Evolutionary conservation across 2,113 vertebrate genomes (phyloP).

Genomic region (Seriola quinqueradiata): DNA sequence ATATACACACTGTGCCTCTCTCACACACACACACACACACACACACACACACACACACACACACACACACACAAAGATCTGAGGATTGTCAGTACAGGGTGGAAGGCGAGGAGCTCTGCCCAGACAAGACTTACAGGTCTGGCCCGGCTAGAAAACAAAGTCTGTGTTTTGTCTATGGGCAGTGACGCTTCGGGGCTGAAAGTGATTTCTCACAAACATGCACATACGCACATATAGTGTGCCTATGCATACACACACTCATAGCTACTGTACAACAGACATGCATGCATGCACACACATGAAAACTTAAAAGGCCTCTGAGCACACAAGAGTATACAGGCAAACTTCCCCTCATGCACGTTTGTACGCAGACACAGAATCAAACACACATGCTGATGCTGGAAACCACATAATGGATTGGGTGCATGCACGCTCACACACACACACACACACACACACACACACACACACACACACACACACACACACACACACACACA

Average conservation of each 20-base stretch:
- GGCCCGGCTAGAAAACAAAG: conserved; percentile 85
- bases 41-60: conserved; percentile 56
- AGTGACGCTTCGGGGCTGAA: conserved; percentile 80
- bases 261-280: conserved; percentile 48
- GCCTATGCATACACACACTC: conserved; percentile 23
- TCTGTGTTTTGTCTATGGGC: conserved; percentile 93
- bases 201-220: conserved; percentile 65
- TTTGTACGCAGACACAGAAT: conserved; percentile 62
- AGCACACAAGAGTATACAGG: conserved; percentile 44
- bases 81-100: conserved; percentile 70
- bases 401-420: conserved; percentile 74
- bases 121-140: conserved; percentile 81
- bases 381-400: conserved; percentile 74
- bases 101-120: conserved; percentile 76
- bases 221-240: conserved; percentile 40
- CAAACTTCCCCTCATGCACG: conserved; percentile 45
- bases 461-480: conserved; percentile 37
- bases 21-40: conserved; percentile 54
- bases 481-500: conserved; percentile 41
- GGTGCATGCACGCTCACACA: conserved; percentile 34
- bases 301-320: conserved; percentile 63
- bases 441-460: conserved; percentile 43
- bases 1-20: conserved; percentile 58
- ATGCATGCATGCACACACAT: conserved; percentile 28
- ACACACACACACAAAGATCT: conserved; percentile 72